A percentile compares a stretch with the other conserved stretches of the same genome.
Conservation (phyloP, 1,140 invertebrate genomes). For the Rhopalosiphum maidis region DNA sequence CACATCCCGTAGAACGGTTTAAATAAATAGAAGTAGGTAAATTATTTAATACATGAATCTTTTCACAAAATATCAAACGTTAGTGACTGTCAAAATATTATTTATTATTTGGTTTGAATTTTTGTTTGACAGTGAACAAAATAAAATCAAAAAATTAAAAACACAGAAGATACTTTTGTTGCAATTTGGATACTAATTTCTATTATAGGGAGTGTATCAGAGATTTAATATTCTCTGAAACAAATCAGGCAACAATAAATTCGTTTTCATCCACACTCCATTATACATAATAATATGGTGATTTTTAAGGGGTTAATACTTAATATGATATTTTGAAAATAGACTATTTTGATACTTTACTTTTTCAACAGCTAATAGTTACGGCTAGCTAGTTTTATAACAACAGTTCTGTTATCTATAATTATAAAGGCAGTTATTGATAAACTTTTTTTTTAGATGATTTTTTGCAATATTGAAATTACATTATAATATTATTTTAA, state of each 20-base stretch:
- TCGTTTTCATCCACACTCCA: not conserved
- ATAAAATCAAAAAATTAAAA: too few species aligned
- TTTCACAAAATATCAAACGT: too few species aligned
- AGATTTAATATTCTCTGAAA: not conserved
- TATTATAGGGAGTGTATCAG: not conserved
- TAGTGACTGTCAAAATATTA: too few species aligned
- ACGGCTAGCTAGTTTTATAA: not conserved
- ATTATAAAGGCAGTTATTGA: not conserved
- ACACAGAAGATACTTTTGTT: not conserved
- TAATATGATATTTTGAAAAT: not conserved
- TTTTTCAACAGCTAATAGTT: not conserved
- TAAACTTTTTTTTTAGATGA: not conserved
- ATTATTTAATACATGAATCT: too few species aligned
- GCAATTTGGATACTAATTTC: not conserved
- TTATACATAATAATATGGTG: not conserved
- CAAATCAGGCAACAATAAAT: not conserved
- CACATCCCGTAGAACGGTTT: too few species aligned
- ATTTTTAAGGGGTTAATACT: not conserved
- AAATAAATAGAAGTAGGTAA: too few species aligned
- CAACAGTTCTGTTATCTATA: not conserved
- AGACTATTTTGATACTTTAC: not conserved
- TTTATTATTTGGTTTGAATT: too few species aligned
- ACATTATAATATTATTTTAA: not conserved
- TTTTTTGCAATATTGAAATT: not conserved
- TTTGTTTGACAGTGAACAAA: too few species aligned